phyloP scores from a whole-genome alignment of 2,113 vertebrate genomes.

The Catharus minimus region DNA sequence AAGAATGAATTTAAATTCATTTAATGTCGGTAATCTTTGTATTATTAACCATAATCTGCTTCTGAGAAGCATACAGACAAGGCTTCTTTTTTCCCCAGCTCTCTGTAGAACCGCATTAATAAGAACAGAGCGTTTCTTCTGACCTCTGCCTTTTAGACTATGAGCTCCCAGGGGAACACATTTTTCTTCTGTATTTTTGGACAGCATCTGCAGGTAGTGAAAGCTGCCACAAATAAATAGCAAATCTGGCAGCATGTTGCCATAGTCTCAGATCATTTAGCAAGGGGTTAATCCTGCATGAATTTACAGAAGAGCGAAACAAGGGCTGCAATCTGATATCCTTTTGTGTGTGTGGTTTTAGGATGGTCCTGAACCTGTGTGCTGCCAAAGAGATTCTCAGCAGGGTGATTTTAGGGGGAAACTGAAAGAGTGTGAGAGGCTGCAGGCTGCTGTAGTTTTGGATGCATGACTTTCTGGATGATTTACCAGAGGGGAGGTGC shows the following conservation, averaged over 20 bases:
- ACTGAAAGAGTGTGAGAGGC: fast-evolving
- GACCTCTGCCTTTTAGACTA: not conserved
- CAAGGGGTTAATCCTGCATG: not conserved
- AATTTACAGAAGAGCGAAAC: not conserved
- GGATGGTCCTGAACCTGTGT: not conserved
- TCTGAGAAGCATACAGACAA: not conserved
- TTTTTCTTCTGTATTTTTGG: not conserved
- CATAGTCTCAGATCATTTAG: not conserved
- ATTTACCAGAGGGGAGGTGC: not conserved
- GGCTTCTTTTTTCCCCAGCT: not conserved
- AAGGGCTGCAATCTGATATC: not conserved
- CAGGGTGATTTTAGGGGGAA: not conserved
- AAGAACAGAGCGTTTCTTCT: not conserved
- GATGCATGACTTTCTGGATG: not conserved
- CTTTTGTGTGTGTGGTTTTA: not conserved
- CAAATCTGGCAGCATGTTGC: not conserved
- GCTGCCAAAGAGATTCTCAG: not conserved
- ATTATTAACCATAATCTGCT: slow-evolving; percentile 44
- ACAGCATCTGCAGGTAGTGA: not conserved
- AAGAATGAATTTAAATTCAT: slow-evolving; percentile 37
- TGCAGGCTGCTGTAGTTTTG: not conserved
- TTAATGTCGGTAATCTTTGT: slow-evolving; percentile 38
- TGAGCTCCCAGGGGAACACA: not conserved
- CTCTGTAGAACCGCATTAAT: not conserved
- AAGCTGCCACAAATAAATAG: not conserved